Evolutionary conservation across 2,888 invertebrate genomes (phyloP), one percentile per base, ranked within the genome.

Genomic region (Odontocerum albicorne): DNA sequence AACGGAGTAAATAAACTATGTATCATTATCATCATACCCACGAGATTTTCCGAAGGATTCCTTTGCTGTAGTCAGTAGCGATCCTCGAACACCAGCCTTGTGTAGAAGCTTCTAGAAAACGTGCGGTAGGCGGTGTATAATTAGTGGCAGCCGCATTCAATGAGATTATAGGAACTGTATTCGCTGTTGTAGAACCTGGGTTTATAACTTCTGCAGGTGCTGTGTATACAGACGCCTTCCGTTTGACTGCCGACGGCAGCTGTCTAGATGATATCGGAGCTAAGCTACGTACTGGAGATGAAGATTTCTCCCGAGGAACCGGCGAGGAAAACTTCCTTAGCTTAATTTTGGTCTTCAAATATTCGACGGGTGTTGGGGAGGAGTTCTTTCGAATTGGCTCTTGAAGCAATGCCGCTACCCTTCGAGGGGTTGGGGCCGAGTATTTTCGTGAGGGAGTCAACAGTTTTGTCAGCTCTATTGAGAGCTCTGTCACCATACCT

Each of bases 31-130:
- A 27, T 10, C 44, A 22, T 56, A 59, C 56, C 55, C 47, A 47
- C n/a, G 55, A 52, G n/a, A 55, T 39, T 40, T 52, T 59, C 44
- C 51, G 46, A 27, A 52, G 31, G 21, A 60, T 44, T 32, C 55
- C 55, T 17, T 13, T 65, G 42, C 65, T 67, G 21, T 69, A 65
- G 50, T 66, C 67, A 21, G 59, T 63, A 8, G 69, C 63, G 21
- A 70, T 63, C 43, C 66, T 66, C 2, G 67, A 62, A 56, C 70
- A 69, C 70, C 70, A 71, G 56, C 66, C 67, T 60, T 64, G 64
- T 10, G 68, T 65, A 64, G 33, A 61, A 60, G 6, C 64, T 61
- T 13, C 64, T 62, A 16, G 66, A 65, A 3, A 68, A 68, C 20
- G n/a, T 39, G 70, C 66, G 32, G 58, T 64, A 7, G 67, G 67